These are phyloP conservation scores for Anthrax anthrax DNA, from an alignment of 2,888 invertebrate species.

Conservation along the genomic window DNA sequence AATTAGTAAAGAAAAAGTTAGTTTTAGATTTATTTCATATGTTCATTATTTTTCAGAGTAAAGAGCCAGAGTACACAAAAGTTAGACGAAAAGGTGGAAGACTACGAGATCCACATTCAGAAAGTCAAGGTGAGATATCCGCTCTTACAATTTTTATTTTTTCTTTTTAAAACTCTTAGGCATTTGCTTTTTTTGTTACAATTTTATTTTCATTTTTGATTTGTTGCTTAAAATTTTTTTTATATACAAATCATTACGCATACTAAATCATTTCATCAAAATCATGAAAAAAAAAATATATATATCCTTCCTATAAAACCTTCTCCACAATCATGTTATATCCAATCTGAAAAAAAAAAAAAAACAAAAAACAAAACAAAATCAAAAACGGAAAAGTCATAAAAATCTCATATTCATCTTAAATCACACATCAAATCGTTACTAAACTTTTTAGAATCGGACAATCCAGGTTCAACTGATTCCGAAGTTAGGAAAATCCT, in stretches of 20 bases:
- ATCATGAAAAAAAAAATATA: not conserved
- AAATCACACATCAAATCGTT: constrained; percentile 31
- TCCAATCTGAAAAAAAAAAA: not conserved
- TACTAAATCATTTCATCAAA: not conserved
- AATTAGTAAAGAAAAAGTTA: constrained; percentile 9
- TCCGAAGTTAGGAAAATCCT: constrained; percentile 88
- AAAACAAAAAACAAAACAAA: not conserved
- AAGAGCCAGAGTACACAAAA: constrained; percentile 72
- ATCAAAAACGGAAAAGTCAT: constrained; percentile 15
- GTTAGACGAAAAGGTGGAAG: constrained; percentile 68
- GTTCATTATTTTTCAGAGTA: constrained; percentile 42
- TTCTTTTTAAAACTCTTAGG: not conserved
- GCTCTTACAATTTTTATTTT: not conserved
- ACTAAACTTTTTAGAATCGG: constrained; percentile 58
- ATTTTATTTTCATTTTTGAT: not conserved
- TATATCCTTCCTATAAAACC: too few relatives aligned
- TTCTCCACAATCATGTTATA: too few relatives aligned
- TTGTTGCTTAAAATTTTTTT: not conserved
- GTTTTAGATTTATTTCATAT: not conserved
- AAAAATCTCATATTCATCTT: constrained; percentile 8
- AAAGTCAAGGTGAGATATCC: constrained; percentile 58
- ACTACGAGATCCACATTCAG: constrained; percentile 65
- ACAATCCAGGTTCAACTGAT: constrained; percentile 90
- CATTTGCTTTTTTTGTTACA: too few relatives aligned
- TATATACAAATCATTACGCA: not conserved